Percentiles rank a stretch among this genome's conserved stretches.
phyloP scores from a whole-genome alignment of 1,140 invertebrate genomes.

The Potamilus streckersoni region DNA sequence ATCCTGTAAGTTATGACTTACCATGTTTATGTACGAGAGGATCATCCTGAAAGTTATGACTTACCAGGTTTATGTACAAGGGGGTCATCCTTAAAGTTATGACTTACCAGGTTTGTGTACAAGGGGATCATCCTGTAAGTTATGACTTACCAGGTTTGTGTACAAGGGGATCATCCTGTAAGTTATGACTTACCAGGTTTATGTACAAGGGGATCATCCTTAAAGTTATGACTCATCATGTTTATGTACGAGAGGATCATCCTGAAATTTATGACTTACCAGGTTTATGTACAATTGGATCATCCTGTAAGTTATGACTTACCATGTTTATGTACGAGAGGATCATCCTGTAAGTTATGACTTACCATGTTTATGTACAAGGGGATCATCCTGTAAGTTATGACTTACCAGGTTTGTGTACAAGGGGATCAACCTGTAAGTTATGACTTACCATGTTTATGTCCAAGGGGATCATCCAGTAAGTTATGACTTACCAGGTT shows the following conservation, averaged over 20 bases:
- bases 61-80: constrained; percentile 73
- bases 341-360: not conserved
- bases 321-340: not conserved
- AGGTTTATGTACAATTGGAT: constrained; percentile 73
- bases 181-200: constrained; percentile 72
- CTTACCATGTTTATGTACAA: constrained; percentile 73
- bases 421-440: not conserved
- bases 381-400: constrained; percentile 74
- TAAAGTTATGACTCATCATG: not conserved
- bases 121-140: not conserved
- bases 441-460: not conserved
- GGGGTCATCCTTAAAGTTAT: constrained; percentile 74
- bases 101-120: not conserved
- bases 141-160: not conserved
- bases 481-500: constrained; percentile 72
- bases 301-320: constrained; percentile 71
- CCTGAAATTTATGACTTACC: constrained; percentile 62
- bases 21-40: not conserved
- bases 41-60: not conserved
- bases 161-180: constrained; percentile 53
- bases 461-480: constrained; percentile 24
- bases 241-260: not conserved
- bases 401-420: not conserved
- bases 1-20: constrained; percentile 70
- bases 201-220: constrained; percentile 72